Evolutionary conservation across 2,797 vertebrate genomes (phyloP).

Genomic region (Mus caroli): DNA sequence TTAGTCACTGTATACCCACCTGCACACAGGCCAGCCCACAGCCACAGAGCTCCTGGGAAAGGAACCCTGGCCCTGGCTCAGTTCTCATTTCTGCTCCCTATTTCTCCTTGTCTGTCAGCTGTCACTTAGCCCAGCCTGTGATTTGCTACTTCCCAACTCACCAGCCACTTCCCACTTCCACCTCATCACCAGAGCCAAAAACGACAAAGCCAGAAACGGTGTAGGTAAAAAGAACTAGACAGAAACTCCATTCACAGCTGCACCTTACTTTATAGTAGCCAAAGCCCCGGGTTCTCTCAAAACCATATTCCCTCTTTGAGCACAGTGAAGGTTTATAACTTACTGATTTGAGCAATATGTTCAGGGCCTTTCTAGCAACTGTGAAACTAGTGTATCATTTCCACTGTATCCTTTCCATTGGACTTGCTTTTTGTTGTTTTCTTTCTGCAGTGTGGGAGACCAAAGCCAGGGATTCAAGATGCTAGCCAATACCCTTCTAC

Average conservation of each 20-base stretch:
- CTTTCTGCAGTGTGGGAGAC: background rate
- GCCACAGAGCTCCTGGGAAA: background rate
- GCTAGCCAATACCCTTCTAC: background rate
- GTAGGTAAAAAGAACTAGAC: background rate
- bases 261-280: background rate
- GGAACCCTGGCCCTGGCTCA: background rate
- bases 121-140: background rate
- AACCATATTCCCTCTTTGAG: background rate
- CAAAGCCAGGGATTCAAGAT: background rate
- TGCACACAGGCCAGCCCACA: background rate
- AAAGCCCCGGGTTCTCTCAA: conserved; percentile 10
- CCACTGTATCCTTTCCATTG: background rate
- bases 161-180: background rate
- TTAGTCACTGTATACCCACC: background rate
- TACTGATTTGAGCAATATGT: background rate
- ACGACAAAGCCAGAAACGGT: background rate
- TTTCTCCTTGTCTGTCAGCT: background rate
- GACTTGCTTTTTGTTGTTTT: background rate
- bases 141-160: background rate
- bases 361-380: background rate
- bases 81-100: background rate
- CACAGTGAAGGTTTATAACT: background rate
- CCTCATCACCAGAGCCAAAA: background rate
- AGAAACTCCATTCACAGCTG: conserved; percentile 1
- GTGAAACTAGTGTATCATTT: background rate